These are phyloP conservation scores for Pedionomus torquatus DNA, from an alignment of 2,113 vertebrate genomes.

Conservation along the genomic window DNA sequence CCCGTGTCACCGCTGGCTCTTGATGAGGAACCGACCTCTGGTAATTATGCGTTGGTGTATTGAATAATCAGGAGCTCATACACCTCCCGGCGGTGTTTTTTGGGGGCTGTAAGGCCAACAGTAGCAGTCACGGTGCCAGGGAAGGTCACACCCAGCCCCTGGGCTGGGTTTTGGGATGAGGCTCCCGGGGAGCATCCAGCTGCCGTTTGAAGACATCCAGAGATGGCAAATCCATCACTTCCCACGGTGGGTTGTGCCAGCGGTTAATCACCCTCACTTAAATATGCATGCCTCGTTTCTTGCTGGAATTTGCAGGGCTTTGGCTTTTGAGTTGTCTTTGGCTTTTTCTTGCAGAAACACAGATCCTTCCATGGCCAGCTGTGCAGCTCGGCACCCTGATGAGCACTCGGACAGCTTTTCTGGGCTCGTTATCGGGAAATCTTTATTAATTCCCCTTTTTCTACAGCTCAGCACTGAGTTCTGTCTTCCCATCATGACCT, in stretches of 20 bases:
- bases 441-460: neutral
- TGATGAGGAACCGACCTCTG: neutral
- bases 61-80: neutral
- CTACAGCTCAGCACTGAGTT: neutral
- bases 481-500: neutral
- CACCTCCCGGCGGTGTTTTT: neutral
- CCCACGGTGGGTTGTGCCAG: neutral
- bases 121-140: neutral
- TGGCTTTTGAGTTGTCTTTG: neutral
- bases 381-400: neutral
- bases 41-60: neutral
- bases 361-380: neutral
- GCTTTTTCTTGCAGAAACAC: neutral
- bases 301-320: neutral
- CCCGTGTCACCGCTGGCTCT: neutral
- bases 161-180: neutral
- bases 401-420: neutral
- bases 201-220: slow-evolving; percentile 38
- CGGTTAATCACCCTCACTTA: neutral
- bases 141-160: neutral
- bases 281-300: neutral
- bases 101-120: neutral
- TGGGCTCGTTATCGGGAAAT: neutral
- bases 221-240: slow-evolving; percentile 37
- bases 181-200: neutral